These are phyloP conservation scores for Sicus ferrugineus DNA, from an alignment of 2,888 invertebrate species.

Conservation along the genomic window DNA sequence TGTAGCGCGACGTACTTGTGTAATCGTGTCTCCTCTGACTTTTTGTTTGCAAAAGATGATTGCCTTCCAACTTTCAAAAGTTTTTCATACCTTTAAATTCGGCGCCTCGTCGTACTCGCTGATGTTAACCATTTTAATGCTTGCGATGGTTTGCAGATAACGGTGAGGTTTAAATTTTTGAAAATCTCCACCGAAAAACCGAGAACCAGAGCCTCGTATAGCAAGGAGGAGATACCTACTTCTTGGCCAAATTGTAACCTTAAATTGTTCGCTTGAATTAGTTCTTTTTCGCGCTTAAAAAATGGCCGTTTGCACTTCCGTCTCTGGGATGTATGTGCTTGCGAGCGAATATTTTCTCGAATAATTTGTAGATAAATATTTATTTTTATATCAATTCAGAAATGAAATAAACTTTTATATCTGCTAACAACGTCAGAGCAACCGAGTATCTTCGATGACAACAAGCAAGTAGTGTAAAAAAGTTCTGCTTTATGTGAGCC, in stretches of 20 bases:
- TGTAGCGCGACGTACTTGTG: constrained; percentile 20
- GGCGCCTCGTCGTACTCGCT: constrained; percentile 58
- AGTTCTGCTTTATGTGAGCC: constrained; percentile 25
- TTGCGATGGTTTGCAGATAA: not conserved
- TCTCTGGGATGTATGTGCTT: not conserved
- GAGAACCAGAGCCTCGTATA: constrained; percentile 1
- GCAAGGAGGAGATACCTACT: not conserved
- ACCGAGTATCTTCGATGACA: constrained; percentile 33
- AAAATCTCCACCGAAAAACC: not conserved
- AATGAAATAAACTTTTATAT: constrained; percentile 3
- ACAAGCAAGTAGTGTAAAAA: constrained; percentile 38
- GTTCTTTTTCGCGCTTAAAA: not conserved
- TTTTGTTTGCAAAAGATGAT: not conserved
- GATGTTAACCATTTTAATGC: constrained; percentile 58
- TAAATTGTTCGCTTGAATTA: not conserved
- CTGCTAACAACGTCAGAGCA: constrained; percentile 23
- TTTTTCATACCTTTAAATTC: constrained; percentile 55
- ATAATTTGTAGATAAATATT: not conserved
- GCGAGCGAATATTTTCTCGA: not conserved
- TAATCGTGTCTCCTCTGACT: constrained; percentile 23
- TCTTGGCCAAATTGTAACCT: constrained; percentile 13
- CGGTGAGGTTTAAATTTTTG: constrained; percentile 5
- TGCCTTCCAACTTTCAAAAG: not conserved
- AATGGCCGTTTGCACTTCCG: constrained; percentile 17
- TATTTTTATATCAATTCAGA: not conserved